Evolutionary conservation across 1,140 invertebrate species (phyloP), one percentile per base, ranked within the genome.

Genomic region (Pantala flavescens): DNA sequence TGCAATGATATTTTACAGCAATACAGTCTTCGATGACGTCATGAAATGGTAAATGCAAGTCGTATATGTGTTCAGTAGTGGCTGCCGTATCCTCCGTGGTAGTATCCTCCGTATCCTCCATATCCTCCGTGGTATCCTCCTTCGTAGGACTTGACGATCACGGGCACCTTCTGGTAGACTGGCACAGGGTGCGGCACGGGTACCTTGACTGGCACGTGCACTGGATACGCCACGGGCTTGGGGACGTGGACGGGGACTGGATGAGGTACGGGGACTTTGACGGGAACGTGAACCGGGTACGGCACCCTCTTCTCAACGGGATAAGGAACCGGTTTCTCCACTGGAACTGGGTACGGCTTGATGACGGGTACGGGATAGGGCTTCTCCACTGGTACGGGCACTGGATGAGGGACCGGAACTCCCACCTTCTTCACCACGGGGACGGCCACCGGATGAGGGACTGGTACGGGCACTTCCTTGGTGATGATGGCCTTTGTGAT

Each of bases 271-370:
- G 74, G 74, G 0, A 70, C 71, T 16, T 75, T 70, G 16, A 75
- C 74, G 19, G 73, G 63, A 19, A 77, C 76, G 72, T 75, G 72
- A 0, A 75, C 74, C 42, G 76, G 76, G 21, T 75, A 75, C 7
- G 76, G 76, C 3, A 24, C 23, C 71, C 16, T 24, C 71, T 72
- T 72, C 71, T 72, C 71, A 16, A 72, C 71, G 3, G 71, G 19
- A 23, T 23, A n/a, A 16, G 71, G 71, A 19, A 23, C 19, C 3
- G 71, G 71, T 21, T 76, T 75, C 24, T 74, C 75, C 0, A 75
- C 72, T 71, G 71, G 70, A 72, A n/a, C 73, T 14, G 70, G 36
- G 12, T 21, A 72, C 14, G 70, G 43, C 19, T 28, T 72, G 70
- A 24, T 24, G n/a, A 23, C 43, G 43, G 21, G 63, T 24, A 42